Percentiles rank a stretch among this genome's conserved stretches.
These are phyloP conservation scores for Ptychoptera albimana DNA, from an alignment of 2,888 invertebrate species.

Conservation along the genomic window DNA sequence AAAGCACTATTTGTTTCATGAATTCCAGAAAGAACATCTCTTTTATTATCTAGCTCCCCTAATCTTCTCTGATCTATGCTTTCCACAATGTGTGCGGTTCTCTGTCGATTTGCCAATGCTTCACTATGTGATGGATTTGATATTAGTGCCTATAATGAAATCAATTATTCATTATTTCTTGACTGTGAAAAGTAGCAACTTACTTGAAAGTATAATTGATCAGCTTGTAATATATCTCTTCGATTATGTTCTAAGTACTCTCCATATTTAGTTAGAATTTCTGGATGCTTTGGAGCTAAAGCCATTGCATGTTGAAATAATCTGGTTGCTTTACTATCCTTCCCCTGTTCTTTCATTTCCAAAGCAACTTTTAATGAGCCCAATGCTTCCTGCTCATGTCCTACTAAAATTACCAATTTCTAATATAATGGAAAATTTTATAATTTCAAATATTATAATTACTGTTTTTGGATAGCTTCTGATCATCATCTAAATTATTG, in stretches of 20 bases:
- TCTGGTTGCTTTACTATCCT: constrained; percentile 70
- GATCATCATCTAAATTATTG: no score
- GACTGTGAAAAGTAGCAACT: neutral
- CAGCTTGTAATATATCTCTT: constrained; percentile 74
- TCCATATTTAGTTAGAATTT: constrained; percentile 82
- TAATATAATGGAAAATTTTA: no score
- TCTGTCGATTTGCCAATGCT: constrained; percentile 62
- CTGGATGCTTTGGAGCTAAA: constrained; percentile 81
- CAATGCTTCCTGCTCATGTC: constrained; percentile 50
- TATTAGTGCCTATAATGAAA: constrained; percentile 44
- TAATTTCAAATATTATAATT: no score
- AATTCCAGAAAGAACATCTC: constrained; percentile 64
- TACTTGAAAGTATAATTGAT: constrained; percentile 73
- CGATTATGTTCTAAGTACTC: constrained; percentile 79
- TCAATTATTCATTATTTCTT: neutral
- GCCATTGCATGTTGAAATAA: constrained; percentile 82
- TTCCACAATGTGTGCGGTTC: constrained; percentile 79
- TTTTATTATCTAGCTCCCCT: constrained; percentile 58
- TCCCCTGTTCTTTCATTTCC: constrained; percentile 69
- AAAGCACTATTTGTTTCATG: constrained; percentile 67
- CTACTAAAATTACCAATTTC: neutral
- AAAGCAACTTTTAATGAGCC: constrained; percentile 69
- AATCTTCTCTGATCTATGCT: constrained; percentile 55
- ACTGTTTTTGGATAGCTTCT: no score
- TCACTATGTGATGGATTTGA: constrained; percentile 69